These are phyloP conservation scores for Leptogaster cylindrica DNA, from an alignment of 2,888 invertebrate species.

Conservation along the genomic window DNA sequence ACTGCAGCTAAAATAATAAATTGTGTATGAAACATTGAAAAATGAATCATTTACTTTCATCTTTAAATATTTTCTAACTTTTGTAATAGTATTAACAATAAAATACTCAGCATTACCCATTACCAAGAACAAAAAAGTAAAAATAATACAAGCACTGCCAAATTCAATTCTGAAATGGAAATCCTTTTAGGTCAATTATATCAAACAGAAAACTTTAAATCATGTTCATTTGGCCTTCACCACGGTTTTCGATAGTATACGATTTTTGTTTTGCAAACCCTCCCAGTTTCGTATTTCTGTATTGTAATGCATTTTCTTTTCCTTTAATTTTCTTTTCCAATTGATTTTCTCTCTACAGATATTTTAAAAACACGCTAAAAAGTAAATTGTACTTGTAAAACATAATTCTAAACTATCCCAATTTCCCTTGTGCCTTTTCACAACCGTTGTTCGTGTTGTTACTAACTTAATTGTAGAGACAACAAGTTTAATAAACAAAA, in stretches of 20 bases:
- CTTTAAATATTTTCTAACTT: no score
- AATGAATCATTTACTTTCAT: no score
- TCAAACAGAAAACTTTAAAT: constrained; percentile 14
- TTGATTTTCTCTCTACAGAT: no score
- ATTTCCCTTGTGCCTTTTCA: constrained; percentile 53
- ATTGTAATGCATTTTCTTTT: no score
- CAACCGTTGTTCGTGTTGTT: constrained; percentile 51
- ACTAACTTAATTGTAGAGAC: constrained; percentile 47
- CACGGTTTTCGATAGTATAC: not conserved
- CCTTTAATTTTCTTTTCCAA: not conserved
- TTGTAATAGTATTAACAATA: no score
- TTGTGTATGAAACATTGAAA: no score
- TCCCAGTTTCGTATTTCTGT: no score
- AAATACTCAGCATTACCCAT: no score
- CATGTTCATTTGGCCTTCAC: not conserved
- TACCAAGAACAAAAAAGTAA: not conserved
- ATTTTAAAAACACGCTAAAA: not conserved
- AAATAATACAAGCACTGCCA: constrained; percentile 23
- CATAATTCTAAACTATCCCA: constrained; percentile 50
- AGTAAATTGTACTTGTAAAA: constrained; percentile 25
- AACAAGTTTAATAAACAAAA: constrained; percentile 47
- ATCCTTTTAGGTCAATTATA: constrained; percentile 23
- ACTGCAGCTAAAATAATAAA: no score
- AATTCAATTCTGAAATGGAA: constrained; percentile 1
- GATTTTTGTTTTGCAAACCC: not conserved